These are phyloP conservation scores for Oscheius onirici DNA, from an alignment of 2,888 invertebrate species.

Conservation along the genomic window DNA sequence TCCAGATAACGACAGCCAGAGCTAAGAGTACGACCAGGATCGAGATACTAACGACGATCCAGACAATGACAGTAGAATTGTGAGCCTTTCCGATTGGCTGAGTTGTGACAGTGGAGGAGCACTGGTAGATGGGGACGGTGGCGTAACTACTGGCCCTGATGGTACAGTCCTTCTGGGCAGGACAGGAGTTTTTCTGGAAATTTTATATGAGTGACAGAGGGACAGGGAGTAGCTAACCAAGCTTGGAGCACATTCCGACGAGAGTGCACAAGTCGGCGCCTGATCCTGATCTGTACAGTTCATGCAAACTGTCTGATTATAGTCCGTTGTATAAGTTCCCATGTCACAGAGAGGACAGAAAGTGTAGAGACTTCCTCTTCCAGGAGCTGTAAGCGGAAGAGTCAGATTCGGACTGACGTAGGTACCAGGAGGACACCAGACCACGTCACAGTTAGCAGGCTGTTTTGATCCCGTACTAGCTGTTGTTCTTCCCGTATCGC, in stretches of 20 bases:
- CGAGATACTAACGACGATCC: too few species aligned
- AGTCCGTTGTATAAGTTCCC: constrained; percentile 8
- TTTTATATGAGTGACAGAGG: too few species aligned
- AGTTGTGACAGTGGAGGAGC: too few species aligned
- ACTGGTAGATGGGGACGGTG: too few species aligned
- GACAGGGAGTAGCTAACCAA: background rate
- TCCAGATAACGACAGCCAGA: too few species aligned
- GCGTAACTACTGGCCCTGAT: too few species aligned
- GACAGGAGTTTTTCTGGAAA: too few species aligned
- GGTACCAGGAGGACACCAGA: constrained; percentile 19
- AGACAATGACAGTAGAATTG: too few species aligned
- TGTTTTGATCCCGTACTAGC: background rate
- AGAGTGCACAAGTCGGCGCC: background rate
- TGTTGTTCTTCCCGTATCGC: constrained; percentile 10
- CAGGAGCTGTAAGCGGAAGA: background rate
- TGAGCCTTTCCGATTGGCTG: too few species aligned
- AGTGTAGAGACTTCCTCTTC: background rate
- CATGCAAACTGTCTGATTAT: constrained; percentile 9
- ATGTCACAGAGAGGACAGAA: constrained; percentile 13
- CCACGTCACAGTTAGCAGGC: constrained; percentile 1
- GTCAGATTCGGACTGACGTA: background rate
- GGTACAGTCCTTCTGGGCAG: too few species aligned
- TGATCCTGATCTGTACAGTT: background rate
- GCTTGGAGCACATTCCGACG: background rate
- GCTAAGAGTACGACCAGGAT: too few species aligned